Evolutionary conservation across 2,113 vertebrate genomes (phyloP).

Genomic region (Tragelaphus imberbis): DNA sequence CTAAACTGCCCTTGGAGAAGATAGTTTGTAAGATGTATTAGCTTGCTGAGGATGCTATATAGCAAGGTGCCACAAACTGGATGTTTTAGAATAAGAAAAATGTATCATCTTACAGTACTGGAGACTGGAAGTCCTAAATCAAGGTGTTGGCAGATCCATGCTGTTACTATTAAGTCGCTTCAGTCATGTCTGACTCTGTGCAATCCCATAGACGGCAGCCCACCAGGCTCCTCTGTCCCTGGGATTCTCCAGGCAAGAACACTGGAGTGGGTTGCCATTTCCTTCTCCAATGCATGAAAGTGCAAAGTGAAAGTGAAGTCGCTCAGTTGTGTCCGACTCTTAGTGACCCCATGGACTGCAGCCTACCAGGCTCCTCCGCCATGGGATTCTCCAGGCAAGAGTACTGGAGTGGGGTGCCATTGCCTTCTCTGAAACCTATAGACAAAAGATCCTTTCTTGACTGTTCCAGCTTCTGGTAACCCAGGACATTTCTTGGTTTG

Average conservation of each 20-base stretch:
- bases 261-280: too few relatives aligned
- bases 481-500: not conserved
- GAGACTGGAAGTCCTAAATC: not conserved
- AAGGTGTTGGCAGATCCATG: not conserved
- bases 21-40: not conserved
- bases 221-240: too few relatives aligned
- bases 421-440: not conserved
- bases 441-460: not conserved
- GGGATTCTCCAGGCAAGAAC: too few relatives aligned
- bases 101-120: not conserved
- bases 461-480: not conserved
- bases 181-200: too few relatives aligned
- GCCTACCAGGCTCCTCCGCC: too few relatives aligned
- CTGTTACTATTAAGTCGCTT: not conserved
- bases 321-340: too few relatives aligned
- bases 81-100: not conserved
- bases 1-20: not conserved
- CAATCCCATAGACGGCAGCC: too few relatives aligned
- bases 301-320: too few relatives aligned
- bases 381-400: too few relatives aligned
- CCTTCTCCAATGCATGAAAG: too few relatives aligned
- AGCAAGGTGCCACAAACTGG: not conserved
- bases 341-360: too few relatives aligned
- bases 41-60: not conserved
- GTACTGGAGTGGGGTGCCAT: too few relatives aligned